A percentile compares a stretch with the other conserved stretches of the same genome.
phyloP scores from a whole-genome alignment of 2,113 vertebrate species.

The Bolborhynchus lineola region DNA sequence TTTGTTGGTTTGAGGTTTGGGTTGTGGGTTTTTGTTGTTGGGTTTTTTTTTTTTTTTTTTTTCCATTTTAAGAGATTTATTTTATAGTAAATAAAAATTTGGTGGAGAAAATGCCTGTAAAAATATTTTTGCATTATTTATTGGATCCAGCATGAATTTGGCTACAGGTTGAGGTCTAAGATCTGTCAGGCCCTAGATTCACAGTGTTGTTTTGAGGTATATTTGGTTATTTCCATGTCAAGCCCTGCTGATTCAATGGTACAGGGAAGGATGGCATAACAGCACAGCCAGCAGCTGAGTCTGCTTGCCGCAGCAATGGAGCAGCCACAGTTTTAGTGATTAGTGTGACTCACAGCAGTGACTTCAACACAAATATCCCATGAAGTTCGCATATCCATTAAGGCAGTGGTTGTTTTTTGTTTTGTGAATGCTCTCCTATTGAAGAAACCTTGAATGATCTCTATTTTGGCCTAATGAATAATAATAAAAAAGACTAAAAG shows the following conservation, averaged over 20 bases:
- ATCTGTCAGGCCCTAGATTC: not conserved
- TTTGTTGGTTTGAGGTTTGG: not conserved
- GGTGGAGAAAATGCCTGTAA: not conserved
- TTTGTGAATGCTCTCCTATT: not conserved
- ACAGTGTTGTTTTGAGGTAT: not conserved
- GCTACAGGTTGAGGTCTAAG: not conserved
- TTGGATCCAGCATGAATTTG: not conserved
- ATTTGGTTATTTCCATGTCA: not conserved
- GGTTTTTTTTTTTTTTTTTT: too few relatives aligned
- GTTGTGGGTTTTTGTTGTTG: not conserved
- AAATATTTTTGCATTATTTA: not conserved
- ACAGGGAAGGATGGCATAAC: not conserved
- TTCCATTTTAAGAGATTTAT: not conserved
- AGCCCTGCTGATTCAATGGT: not conserved
- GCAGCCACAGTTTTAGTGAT: not conserved
- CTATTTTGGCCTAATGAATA: not conserved
- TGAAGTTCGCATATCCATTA: not conserved
- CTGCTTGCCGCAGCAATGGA: not conserved
- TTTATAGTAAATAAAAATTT: not conserved
- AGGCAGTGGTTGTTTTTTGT: not conserved
- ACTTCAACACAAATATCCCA: not conserved
- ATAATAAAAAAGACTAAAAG: not conserved
- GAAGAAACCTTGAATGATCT: not conserved
- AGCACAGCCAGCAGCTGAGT: not conserved
- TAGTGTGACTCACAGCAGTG: not conserved